These are phyloP conservation scores for Caretta caretta DNA, from an alignment of 2,113 vertebrate genomes.

Conservation along the genomic window DNA sequence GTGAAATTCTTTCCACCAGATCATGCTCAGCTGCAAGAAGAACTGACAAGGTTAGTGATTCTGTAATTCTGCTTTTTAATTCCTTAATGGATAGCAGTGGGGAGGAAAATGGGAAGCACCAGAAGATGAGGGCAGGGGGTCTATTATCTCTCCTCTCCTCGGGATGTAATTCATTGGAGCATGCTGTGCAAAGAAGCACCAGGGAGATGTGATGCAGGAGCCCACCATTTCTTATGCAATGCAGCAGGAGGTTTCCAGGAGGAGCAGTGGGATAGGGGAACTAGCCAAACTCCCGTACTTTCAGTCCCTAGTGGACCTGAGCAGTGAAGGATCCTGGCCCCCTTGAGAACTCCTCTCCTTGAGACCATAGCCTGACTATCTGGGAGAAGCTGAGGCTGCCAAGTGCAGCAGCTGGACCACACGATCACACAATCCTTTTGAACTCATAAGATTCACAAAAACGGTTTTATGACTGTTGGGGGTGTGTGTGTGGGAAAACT, in stretches of 20 bases:
- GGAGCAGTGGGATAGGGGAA: not conserved
- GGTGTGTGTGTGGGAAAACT: not conserved
- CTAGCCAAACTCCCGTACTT: not conserved
- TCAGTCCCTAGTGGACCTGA: not conserved
- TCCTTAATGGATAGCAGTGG: not conserved
- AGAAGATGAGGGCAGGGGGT: rapidly evolving
- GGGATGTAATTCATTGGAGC: not conserved
- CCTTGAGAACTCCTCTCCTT: rapidly evolving
- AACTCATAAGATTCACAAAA: not conserved
- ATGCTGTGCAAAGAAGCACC: not conserved
- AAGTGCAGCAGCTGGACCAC: not conserved
- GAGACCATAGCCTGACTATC: rapidly evolving
- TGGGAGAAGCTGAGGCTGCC: not conserved
- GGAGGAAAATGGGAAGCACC: not conserved
- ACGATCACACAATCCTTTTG: not conserved
- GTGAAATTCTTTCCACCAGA: conserved; percentile 99
- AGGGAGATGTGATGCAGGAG: not conserved
- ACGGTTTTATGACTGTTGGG: not conserved
- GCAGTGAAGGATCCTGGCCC: rapidly evolving
- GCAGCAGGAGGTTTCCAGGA: not conserved
- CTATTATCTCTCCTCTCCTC: not conserved
- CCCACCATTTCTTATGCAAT: not conserved
- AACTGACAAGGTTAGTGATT: conserved; percentile 92
- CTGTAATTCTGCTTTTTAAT: not conserved
- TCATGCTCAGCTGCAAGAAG: conserved; percentile 95